These are phyloP conservation scores for Brachionus koreanus DNA, from an alignment of 1,140 invertebrate genomes.

Conservation along the genomic window DNA sequence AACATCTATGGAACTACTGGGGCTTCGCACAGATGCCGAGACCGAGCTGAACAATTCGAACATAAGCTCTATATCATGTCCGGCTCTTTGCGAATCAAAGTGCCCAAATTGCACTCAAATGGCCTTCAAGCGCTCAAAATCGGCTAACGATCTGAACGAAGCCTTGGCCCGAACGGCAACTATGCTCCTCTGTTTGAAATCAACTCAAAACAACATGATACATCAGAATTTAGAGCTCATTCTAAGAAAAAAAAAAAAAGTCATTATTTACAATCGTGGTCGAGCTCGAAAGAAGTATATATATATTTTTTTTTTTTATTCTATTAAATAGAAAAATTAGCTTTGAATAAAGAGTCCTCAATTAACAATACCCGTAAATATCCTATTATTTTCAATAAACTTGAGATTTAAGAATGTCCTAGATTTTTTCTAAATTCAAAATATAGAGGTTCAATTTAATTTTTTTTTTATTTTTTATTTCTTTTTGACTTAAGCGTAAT, in stretches of 20 bases:
- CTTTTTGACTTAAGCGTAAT: background rate
- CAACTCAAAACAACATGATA: background rate
- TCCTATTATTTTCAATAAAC: constrained; percentile 9
- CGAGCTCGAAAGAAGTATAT: background rate
- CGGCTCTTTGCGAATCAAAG: background rate
- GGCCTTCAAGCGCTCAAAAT: background rate
- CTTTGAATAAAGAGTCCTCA: background rate
- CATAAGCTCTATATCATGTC: background rate
- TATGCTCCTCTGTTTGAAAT: background rate
- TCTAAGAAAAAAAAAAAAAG: background rate
- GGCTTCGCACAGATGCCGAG: background rate
- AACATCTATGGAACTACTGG: background rate
- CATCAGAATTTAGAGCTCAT: background rate
- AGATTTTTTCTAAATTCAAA: background rate
- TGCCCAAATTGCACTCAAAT: background rate
- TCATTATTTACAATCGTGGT: background rate
- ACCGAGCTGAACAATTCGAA: background rate
- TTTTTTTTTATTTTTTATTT: background rate
- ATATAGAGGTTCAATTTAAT: background rate
- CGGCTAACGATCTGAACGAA: background rate
- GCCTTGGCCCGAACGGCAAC: background rate
- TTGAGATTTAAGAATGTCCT: constrained; percentile 37
- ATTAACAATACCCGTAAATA: constrained; percentile 32
- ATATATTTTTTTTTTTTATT: background rate
- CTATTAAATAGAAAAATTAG: background rate